Conservation (phyloP, 2,113 vertebrate genomes). For the Mola mola region DNA sequence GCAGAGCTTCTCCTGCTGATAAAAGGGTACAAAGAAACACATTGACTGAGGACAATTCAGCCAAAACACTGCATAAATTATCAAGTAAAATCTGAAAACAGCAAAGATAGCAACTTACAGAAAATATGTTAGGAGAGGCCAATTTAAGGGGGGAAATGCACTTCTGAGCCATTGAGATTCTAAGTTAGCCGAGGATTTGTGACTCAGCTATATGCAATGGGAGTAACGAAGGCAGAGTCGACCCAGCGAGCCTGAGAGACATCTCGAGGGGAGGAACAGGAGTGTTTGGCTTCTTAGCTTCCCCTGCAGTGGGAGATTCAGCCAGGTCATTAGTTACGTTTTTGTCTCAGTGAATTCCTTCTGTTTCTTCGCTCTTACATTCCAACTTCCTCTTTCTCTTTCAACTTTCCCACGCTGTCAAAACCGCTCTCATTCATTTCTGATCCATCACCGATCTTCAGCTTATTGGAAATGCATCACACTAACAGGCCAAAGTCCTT, state of each 20-base stretch:
- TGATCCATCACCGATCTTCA: not conserved
- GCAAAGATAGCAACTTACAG: slow-evolving; percentile 38
- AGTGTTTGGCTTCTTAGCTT: slow-evolving; percentile 4
- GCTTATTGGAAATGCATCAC: not conserved
- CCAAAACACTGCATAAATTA: slow-evolving; percentile 26
- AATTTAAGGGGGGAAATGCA: slow-evolving; percentile 21
- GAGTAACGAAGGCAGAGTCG: slow-evolving; percentile 45
- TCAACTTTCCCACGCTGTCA: not conserved
- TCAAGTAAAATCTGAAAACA: slow-evolving; percentile 45
- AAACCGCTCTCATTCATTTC: not conserved
- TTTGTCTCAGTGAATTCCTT: not conserved
- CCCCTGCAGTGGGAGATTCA: not conserved
- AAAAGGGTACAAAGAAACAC: slow-evolving; percentile 16
- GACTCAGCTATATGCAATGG: slow-evolving; percentile 30
- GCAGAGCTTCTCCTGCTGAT: slow-evolving; percentile 28
- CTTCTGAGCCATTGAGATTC: slow-evolving; percentile 39
- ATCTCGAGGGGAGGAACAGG: slow-evolving; percentile 1
- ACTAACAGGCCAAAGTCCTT: not conserved
- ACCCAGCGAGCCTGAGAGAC: slow-evolving; percentile 4
- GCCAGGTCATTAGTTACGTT: slow-evolving; percentile 25
- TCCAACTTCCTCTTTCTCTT: not conserved
- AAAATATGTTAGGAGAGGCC: slow-evolving; percentile 23
- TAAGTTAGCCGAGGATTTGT: slow-evolving; percentile 22
- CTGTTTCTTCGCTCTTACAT: not conserved
- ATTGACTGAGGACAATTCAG: slow-evolving; percentile 40